Conservation (phyloP, 2,113 vertebrate genomes). For the Passer domesticus region DNA sequence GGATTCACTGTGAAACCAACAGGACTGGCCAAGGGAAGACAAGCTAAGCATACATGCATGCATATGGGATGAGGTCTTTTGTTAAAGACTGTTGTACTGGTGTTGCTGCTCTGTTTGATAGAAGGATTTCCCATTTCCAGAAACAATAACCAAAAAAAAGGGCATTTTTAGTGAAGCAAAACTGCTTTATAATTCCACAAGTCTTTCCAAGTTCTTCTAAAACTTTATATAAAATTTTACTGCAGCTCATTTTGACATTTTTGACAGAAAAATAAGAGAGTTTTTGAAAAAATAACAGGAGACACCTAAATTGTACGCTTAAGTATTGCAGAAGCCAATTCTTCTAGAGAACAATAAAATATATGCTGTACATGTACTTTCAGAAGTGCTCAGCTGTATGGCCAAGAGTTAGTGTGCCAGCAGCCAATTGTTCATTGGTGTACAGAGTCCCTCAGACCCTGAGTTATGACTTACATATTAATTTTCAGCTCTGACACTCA, state of each 20-base stretch:
- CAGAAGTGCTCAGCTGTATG: background rate
- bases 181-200: background rate
- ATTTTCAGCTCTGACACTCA: background rate
- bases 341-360: background rate
- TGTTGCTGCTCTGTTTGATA: background rate
- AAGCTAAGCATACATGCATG: accelerated
- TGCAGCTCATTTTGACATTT: background rate
- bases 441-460: background rate
- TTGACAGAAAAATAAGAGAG: background rate
- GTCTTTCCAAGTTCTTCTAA: background rate
- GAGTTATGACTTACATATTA: background rate
- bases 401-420: background rate
- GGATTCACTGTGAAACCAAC: background rate
- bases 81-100: background rate
- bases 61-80: background rate
- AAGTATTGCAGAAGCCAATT: background rate
- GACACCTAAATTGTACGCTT: background rate
- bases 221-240: background rate
- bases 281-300: background rate
- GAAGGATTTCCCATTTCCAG: background rate
- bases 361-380: background rate
- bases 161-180: background rate
- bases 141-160: background rate
- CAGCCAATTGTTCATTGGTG: background rate
- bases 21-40: background rate